These are phyloP conservation scores for Charanyca ferruginea DNA, from an alignment of 2,888 invertebrate genomes.

Conservation along the genomic window DNA sequence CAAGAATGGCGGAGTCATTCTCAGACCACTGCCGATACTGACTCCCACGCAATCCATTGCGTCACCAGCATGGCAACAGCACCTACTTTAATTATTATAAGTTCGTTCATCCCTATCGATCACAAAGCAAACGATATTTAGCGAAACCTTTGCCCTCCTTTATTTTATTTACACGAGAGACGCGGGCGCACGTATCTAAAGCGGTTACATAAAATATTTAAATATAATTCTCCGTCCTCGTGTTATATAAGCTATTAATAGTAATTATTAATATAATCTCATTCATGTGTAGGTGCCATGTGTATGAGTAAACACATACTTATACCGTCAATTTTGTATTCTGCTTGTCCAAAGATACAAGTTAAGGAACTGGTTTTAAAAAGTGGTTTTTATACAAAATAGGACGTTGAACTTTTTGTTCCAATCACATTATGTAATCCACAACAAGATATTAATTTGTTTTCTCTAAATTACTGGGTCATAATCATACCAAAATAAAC, in stretches of 20 bases:
- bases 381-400: slow-evolving; percentile 86
- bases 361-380: slow-evolving; percentile 85
- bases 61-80: not conserved
- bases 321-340: slow-evolving; percentile 71
- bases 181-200: not conserved
- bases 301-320: slow-evolving; percentile 65
- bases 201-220: slow-evolving; percentile 54
- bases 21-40: not conserved
- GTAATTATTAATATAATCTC: slow-evolving; percentile 62
- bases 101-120: slow-evolving; percentile 56
- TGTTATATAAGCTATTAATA: slow-evolving; percentile 59
- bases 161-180: not conserved
- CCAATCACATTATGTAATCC: slow-evolving; percentile 80
- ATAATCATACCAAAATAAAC: slow-evolving; percentile 60
- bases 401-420: slow-evolving; percentile 87
- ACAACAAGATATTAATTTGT: slow-evolving; percentile 79
- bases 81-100: not conserved
- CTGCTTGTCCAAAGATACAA: slow-evolving; percentile 75
- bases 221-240: slow-evolving; percentile 33
- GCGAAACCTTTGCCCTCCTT: slow-evolving; percentile 19
- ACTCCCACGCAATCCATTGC: not conserved
- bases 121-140: slow-evolving; percentile 19
- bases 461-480: slow-evolving; percentile 76
- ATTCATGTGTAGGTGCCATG: slow-evolving; percentile 57
- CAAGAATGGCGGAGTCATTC: not conserved